Conservation (phyloP, 2,797 vertebrate species). For the Ambastaia sidthimunki region DNA sequence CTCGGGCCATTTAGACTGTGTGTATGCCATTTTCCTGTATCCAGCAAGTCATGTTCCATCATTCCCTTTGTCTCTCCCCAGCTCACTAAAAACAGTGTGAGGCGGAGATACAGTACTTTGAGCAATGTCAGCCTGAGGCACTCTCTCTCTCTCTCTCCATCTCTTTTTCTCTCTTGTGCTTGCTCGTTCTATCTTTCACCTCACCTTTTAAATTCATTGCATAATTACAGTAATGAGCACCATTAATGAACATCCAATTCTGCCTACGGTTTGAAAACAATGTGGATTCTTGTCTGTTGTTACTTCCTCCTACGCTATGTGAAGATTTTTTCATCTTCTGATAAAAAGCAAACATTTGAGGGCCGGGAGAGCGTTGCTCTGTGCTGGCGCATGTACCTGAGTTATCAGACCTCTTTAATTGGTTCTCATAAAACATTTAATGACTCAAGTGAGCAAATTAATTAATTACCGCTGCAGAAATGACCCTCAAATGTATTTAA, state of each 20-base stretch:
- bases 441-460: conserved; percentile 14
- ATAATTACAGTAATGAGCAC: conserved; percentile 44
- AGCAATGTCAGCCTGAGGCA: conserved; percentile 17
- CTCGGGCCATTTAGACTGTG: conserved; percentile 43
- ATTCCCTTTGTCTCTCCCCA: conserved; percentile 30
- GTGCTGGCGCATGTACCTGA: not conserved
- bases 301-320: conserved; percentile 1
- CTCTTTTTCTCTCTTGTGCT: not conserved
- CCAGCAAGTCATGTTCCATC: conserved; percentile 22
- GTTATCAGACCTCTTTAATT: conserved; percentile 27
- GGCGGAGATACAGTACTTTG: not conserved
- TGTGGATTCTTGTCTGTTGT: conserved; percentile 32
- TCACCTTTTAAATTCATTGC: conserved; percentile 36
- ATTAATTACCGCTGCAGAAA: conserved; percentile 5
- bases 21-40: not conserved
- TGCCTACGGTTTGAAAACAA: conserved; percentile 44
- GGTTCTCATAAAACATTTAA: conserved; percentile 26
- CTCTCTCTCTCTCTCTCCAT: conserved; percentile 5
- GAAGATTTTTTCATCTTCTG: not conserved
- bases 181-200: not conserved
- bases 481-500: conserved; percentile 30
- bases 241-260: conserved; percentile 44
- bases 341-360: conserved; percentile 26
- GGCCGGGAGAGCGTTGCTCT: not conserved
- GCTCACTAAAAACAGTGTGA: conserved; percentile 29